phyloP scores from a whole-genome alignment of 2,888 invertebrate genomes.

The Rhamnusium bicolor region DNA sequence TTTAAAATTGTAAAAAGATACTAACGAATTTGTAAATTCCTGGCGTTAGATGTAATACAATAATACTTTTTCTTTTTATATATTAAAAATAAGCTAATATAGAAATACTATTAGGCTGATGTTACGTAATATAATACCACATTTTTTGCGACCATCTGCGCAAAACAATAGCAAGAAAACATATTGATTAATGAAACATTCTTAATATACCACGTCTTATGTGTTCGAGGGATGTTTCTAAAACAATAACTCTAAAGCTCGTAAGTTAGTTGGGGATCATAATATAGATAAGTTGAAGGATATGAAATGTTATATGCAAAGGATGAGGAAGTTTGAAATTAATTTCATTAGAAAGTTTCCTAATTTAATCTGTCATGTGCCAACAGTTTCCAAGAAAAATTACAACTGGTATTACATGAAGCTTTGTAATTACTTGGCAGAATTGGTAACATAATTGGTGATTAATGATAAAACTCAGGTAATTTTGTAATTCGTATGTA shows the following conservation, averaged over 20 bases:
- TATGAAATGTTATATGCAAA: constrained; percentile 63
- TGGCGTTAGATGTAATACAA: too few species aligned
- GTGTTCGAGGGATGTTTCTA: constrained; percentile 45
- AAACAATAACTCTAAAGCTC: constrained; percentile 45
- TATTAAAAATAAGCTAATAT: too few species aligned
- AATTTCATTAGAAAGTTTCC: constrained; percentile 69
- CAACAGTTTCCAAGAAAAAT: constrained; percentile 65
- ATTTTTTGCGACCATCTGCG: not conserved
- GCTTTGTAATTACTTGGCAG: constrained; percentile 44
- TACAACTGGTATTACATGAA: constrained; percentile 40
- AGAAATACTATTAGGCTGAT: too few species aligned
- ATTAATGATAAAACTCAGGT: constrained; percentile 29
- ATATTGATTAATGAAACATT: constrained; percentile 52
- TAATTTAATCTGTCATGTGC: constrained; percentile 69
- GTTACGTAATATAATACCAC: not conserved
- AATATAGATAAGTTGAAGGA: constrained; percentile 58
- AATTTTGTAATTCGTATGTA: not conserved
- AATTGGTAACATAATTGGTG: constrained; percentile 15
- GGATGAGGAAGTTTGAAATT: constrained; percentile 66
- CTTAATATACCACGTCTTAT: constrained; percentile 48
- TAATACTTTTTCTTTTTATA: too few species aligned
- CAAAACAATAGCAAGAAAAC: constrained; percentile 45
- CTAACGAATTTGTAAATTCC: too few species aligned
- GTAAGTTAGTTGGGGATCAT: constrained; percentile 45
- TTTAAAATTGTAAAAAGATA: too few species aligned